A percentile compares a stretch with the other conserved stretches of the same genome.
These are phyloP conservation scores for Melanotaenia pygmaea DNA, from an alignment of 2,797 vertebrate species.

Conservation along the genomic window DNA sequence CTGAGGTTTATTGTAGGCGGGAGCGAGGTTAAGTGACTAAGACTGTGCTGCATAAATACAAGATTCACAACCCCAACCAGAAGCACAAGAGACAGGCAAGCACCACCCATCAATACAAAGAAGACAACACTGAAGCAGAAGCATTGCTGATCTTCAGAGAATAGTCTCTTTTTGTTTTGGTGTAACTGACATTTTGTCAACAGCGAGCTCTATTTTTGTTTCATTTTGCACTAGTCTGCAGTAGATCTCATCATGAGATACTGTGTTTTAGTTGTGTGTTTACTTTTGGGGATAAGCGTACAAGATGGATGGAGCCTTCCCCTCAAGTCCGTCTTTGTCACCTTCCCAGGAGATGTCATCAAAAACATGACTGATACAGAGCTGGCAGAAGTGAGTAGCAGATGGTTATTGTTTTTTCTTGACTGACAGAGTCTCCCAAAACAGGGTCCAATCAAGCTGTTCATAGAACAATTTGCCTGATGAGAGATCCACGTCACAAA, in stretches of 20 bases:
- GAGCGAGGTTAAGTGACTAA: conserved; percentile 77
- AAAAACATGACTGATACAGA: conserved; percentile 82
- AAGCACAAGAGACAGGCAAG: conserved; percentile 51
- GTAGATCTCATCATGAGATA: conserved; percentile 74
- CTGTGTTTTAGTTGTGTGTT: conserved; percentile 65
- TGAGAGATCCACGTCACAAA: conserved; percentile 16
- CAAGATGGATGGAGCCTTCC: conserved; percentile 75
- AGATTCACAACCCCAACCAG: conserved; percentile 49
- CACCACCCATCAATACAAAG: conserved; percentile 59
- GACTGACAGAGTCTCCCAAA: conserved; percentile 26
- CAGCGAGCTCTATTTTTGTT: conserved; percentile 13
- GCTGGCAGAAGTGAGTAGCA: conserved; percentile 89
- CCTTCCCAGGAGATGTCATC: conserved; percentile 88
- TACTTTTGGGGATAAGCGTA: conserved; percentile 79
- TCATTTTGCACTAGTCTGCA: conserved; percentile 20
- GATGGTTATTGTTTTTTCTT: conserved; percentile 53
- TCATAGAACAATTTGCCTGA: conserved; percentile 27
- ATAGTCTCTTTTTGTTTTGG: neutral
- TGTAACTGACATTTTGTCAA: conserved; percentile 26
- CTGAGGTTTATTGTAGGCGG: conserved; percentile 67
- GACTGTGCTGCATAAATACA: conserved; percentile 78
- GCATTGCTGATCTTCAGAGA: conserved; percentile 30
- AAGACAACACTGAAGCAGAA: conserved; percentile 33
- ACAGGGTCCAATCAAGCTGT: conserved; percentile 34
- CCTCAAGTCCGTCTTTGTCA: conserved; percentile 78